Percentiles rank a stretch among this genome's conserved stretches.
phyloP scores from a whole-genome alignment of 2,888 invertebrate genomes.

The Patella caerulea region DNA sequence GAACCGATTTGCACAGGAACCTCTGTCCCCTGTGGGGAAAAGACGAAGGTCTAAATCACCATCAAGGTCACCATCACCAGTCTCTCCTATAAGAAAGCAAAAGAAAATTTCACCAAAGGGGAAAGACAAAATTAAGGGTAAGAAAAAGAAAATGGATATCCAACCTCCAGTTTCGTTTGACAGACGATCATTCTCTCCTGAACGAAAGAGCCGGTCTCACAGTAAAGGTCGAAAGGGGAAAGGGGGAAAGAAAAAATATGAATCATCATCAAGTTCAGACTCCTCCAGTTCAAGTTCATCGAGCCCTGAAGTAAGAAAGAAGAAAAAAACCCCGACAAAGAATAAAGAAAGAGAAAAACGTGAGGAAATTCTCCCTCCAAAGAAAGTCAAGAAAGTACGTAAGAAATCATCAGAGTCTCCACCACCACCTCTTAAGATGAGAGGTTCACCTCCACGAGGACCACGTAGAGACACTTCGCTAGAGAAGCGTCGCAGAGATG shows the following conservation, averaged over 20 bases:
- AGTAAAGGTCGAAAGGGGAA: conserved; percentile 35
- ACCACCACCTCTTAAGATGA: conserved; percentile 33
- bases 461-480: conserved; percentile 24
- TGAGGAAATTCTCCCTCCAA: background rate
- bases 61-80: conserved; percentile 41
- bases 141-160: conserved; percentile 26
- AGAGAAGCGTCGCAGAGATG: conserved; percentile 24
- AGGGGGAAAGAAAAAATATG: conserved; percentile 33
- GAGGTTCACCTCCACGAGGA: conserved; percentile 33
- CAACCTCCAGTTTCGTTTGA: background rate
- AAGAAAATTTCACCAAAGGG: conserved; percentile 35
- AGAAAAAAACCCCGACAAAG: conserved; percentile 8
- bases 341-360: conserved; percentile 29
- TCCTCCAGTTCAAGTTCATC: background rate
- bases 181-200: background rate
- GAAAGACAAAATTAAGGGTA: conserved; percentile 32
- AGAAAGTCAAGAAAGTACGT: background rate
- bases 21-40: conserved; percentile 25
- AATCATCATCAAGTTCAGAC: background rate
- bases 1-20: conserved; percentile 12
- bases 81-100: conserved; percentile 43
- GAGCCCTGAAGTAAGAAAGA: conserved; percentile 31
- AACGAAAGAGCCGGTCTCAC: conserved; percentile 32
- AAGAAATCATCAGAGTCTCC: conserved; percentile 31
- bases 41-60: conserved; percentile 30